These are phyloP conservation scores for Amphiura filiformis DNA, from an alignment of 35 echinoderm and acorn worm species.

Conservation along the genomic window DNA sequence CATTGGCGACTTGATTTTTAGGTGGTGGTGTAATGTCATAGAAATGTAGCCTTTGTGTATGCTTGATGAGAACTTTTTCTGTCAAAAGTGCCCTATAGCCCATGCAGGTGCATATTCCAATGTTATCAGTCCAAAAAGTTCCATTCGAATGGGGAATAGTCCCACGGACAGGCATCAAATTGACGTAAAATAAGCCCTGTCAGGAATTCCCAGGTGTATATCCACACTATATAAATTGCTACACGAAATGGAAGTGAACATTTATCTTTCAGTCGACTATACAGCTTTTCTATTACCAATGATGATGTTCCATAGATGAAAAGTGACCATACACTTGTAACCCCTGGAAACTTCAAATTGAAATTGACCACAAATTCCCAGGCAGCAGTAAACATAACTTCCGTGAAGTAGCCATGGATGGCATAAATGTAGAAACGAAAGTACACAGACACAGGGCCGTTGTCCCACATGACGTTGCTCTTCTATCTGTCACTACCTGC, in stretches of 20 bases:
- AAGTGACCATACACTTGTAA: conserved; percentile 93
- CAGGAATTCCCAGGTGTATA: too few species aligned
- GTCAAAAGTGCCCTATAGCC: conserved; percentile 71
- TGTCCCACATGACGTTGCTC: conserved; percentile 81
- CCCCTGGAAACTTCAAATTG: conserved; percentile 91
- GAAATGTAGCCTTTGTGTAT: conserved; percentile 84
- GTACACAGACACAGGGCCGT: conserved; percentile 75
- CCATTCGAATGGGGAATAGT: conserved; percentile 98
- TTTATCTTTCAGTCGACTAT: conserved; percentile 67
- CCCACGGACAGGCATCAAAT: conserved; percentile 95
- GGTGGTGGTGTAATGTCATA: neutral
- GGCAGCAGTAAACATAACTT: conserved; percentile 96
- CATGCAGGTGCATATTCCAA: conserved; percentile 92
- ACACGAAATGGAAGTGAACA: conserved; percentile 34
- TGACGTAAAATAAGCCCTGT: conserved; percentile 79
- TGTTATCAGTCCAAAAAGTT: conserved; percentile 92
- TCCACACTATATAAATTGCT: conserved; percentile 78
- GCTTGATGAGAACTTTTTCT: conserved; percentile 90
- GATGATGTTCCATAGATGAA: conserved; percentile 88
- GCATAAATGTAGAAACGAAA: conserved; percentile 98
- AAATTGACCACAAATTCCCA: conserved; percentile 99
- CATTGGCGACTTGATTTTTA: neutral
- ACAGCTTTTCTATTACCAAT: conserved; percentile 88
- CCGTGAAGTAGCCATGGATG: conserved; percentile 94
- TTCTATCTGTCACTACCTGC: too few species aligned